phyloP scores from a whole-genome alignment of 1,140 invertebrate genomes.

The Lasioglossum albipes region DNA sequence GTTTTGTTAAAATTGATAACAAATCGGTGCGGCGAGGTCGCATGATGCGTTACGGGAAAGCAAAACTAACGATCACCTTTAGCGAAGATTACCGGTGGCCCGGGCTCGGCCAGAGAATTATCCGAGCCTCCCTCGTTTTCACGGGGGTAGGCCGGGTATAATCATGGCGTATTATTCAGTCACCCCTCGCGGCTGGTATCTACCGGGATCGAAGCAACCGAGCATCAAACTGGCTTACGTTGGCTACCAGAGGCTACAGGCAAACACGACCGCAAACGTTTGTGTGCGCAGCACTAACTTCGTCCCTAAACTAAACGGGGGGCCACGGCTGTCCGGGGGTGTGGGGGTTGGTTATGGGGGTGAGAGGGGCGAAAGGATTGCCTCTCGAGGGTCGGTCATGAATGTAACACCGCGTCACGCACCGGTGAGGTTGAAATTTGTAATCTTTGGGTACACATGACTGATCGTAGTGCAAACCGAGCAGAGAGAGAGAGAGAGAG shows the following conservation, averaged over 20 bases:
- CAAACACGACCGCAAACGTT: slow-evolving; percentile 73
- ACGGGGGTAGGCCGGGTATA: slow-evolving; percentile 60
- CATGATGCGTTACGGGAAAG: background rate
- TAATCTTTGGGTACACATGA: slow-evolving; percentile 40
- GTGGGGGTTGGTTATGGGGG: background rate
- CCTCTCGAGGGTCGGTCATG: slow-evolving; percentile 24
- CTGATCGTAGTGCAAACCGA: slow-evolving; percentile 19
- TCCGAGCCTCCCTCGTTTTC: slow-evolving; percentile 48
- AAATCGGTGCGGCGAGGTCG: background rate
- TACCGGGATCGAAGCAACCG: slow-evolving; percentile 69
- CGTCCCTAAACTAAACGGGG: slow-evolving; percentile 58
- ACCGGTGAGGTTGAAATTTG: slow-evolving; percentile 42
- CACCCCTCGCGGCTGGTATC: slow-evolving; percentile 64
- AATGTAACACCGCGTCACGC: slow-evolving; percentile 42
- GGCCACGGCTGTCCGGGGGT: background rate
- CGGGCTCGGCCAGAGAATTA: slow-evolving; percentile 28
- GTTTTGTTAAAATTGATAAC: background rate
- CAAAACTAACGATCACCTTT: slow-evolving; percentile 49
- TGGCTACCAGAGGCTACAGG: slow-evolving; percentile 64
- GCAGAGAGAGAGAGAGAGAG: background rate
- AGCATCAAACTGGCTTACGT: slow-evolving; percentile 75
- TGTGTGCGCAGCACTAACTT: slow-evolving; percentile 63
- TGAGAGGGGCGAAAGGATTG: slow-evolving; percentile 20
- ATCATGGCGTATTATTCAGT: slow-evolving; percentile 71
- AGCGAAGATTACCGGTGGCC: slow-evolving; percentile 36